Conservation (phyloP, 1,140 invertebrate species). For the Penaeus vannamei region DNA sequence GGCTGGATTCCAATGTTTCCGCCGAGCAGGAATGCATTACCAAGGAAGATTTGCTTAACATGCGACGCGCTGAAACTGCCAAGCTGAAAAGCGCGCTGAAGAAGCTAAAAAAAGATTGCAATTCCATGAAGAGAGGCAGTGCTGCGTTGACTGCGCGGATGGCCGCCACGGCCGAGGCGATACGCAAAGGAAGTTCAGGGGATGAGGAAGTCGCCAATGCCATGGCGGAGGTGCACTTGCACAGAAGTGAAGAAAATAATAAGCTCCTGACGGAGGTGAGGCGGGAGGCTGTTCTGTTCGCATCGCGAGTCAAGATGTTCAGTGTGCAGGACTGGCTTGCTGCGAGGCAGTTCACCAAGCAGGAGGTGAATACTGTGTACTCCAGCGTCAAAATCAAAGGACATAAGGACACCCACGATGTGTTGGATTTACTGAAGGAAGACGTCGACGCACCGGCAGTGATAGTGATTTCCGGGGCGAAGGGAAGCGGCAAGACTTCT, state of each 20-base stretch:
- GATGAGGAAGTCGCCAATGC: neutral
- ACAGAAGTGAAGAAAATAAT: neutral
- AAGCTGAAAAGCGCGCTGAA: conserved; percentile 35
- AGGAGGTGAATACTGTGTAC: conserved; percentile 9
- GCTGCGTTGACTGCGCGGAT: neutral
- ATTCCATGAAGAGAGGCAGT: neutral
- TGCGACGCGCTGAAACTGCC: conserved; percentile 6
- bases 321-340: conserved; percentile 46
- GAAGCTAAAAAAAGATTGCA: conserved; percentile 18
- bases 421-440: conserved; percentile 10
- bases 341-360: conserved; percentile 11
- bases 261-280: conserved; percentile 8
- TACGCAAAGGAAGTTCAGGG: neutral
- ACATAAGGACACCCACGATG: neutral
- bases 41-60: conserved; percentile 42
- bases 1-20: conserved; percentile 50
- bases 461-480: conserved; percentile 44
- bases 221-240: neutral
- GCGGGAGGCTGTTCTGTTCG: conserved; percentile 5
- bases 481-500: conserved; percentile 49
- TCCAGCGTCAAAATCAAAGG: conserved; percentile 17
- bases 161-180: no score
- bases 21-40: conserved; percentile 42
- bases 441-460: conserved; percentile 20
- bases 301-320: neutral